Base-by-base conservation (phyloP, 2,888 invertebrate genomes). In the Allacma fusca region DNA sequence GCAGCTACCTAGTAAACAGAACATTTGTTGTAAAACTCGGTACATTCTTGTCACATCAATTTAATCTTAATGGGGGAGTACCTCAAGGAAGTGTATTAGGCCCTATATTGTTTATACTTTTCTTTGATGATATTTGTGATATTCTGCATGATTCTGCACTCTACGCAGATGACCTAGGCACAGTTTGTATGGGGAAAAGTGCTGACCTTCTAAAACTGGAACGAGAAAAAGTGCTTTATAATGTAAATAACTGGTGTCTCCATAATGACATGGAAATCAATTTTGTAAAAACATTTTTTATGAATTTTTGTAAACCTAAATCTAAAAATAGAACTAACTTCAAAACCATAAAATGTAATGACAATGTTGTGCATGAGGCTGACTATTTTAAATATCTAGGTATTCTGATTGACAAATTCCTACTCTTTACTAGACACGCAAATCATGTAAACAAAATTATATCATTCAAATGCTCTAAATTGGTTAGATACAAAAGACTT, bases 21-120 rank as follows among this genome's bases (percentile, higher is more conserved):
- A 7, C 5, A 59, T 59, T 59, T 59, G 7, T 7, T 59, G 19
- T 59, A 12, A 21, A 19, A 59, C 7, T 21, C 5, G 59, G 59
- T 5, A 21, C 7, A 7, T 59, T 13, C 23, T 5, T 19, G 5
- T 59, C 59, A 12, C 5, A 7, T 59, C 7, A 7, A 59, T 59
- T 13, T n/a, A 23, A 59, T 13, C 23, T 59, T 12, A 59, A 59
- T 59, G 23, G 23, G 5, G 59, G 59, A 13, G 59, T 59, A 59
- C 59, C 59, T 12, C 59, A 59, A 59, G 59, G 59, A 12, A 19
- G 59, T 59, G 23, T 59, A 21, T 59, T 59, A 19, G 19, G 59
- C 19, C 12, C n/a, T 12, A 21, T 19, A 59, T n/a, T 59, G 59
- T 59, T 59, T 59, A 59, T 59, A 12, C 5, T 59, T 12, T 59